Conservation (phyloP, 2,888 invertebrate genomes). For the Clusia tigrina region DNA sequence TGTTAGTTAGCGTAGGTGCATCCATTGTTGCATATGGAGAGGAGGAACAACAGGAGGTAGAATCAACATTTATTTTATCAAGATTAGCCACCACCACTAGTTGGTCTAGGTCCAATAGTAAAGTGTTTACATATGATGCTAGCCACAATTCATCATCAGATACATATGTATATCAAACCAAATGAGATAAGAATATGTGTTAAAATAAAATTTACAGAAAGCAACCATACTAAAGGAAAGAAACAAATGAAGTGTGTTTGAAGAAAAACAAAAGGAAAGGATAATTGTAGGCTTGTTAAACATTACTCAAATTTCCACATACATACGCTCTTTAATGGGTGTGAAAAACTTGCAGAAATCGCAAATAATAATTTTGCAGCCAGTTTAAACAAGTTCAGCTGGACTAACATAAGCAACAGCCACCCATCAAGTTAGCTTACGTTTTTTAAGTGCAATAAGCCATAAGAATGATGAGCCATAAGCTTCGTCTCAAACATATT, state of each 20-base stretch:
- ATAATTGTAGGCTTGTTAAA: neutral
- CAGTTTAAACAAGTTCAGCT: no score
- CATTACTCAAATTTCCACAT: neutral
- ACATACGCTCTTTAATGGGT: no score
- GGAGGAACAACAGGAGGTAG: conserved; percentile 61
- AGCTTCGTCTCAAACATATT: no score
- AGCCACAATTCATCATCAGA: conserved; percentile 62
- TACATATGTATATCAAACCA: conserved; percentile 46
- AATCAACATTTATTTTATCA: conserved; percentile 66
- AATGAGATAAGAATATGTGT: conserved; percentile 30
- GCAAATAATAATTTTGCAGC: no score
- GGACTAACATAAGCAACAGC: no score
- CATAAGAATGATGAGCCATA: no score
- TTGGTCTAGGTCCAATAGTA: conserved; percentile 69
- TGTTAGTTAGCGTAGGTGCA: no score
- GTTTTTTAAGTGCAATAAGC: no score
- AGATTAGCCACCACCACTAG: conserved; percentile 66
- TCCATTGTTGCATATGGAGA: conserved; percentile 44
- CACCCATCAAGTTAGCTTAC: no score
- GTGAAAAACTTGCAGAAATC: no score
- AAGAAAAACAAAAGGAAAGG: neutral
- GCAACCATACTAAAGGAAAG: conserved; percentile 5
- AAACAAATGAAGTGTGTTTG: neutral
- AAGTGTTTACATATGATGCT: conserved; percentile 66
- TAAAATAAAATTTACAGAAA: conserved; percentile 42